Base-by-base conservation (phyloP, 2,888 invertebrate species). In the Troglohyphantes excavatus region DNA sequence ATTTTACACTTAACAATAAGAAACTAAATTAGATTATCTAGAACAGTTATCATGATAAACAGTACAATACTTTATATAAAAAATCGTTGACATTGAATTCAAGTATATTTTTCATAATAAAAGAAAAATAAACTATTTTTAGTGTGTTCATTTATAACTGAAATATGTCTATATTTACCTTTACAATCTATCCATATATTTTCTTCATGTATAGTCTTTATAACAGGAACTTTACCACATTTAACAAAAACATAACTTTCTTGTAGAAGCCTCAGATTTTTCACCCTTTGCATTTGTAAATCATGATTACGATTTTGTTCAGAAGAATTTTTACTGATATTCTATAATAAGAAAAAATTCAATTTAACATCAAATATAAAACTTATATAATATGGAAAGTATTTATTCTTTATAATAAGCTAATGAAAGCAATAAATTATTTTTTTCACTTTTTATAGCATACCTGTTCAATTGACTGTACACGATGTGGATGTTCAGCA, bases 221-320 rank as follows among this genome's bases (percentile, higher is more conserved):
- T 21, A 26, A 81, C 29, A 59, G 87, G 81, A 53, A 75, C 73
- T 46, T 53, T 67, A 19, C 81, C 81, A 81, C 73, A 72, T 33
- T 81, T 88, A 17, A 88, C 81, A 13, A 88, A 75, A 19, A 81
- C 27, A 33, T 88, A 88, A 13, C 65, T 81, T 63, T 88, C 87
- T 67, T 75, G 61, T 13, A 81, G 59, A n/a, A 27, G 43, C 13
- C 61, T 59, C 7, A 19, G 13, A 68, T 39, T 63, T 43, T 78
- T 23, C 13, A 65, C 63, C 53, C n/a, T 53, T 17, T 53, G 53
- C 13, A 53, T 5, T n/a, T 53, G 13, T 26, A 43, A 2, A 9
- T 43, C 43, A 26, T 63, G 63, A 13, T 63, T 26, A 26, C 7
- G 23, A 19, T 63, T n/a, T 33, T 43, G 78, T 26, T 65, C n/a